These are phyloP conservation scores for Oryzias melastigma DNA, from an alignment of 2,113 vertebrate genomes.

Conservation along the genomic window DNA sequence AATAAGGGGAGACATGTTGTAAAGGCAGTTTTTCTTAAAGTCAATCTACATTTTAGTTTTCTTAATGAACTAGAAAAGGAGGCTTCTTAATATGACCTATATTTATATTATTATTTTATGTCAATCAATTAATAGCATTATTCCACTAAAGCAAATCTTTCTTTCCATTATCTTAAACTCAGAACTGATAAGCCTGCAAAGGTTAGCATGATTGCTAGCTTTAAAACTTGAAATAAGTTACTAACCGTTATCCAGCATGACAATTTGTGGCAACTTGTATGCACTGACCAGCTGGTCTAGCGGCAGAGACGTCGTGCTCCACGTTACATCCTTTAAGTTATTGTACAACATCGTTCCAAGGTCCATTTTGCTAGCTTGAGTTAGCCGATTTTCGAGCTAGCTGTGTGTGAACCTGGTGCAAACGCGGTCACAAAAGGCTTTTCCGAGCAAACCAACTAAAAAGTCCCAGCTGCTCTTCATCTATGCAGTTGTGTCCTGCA, in stretches of 20 bases:
- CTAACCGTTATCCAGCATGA: conserved; percentile 86
- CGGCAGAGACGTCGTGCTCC: conserved; percentile 88
- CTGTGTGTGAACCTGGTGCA: conserved; percentile 23
- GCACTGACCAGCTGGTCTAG: conserved; percentile 90
- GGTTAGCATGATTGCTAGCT: background rate
- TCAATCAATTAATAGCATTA: no score
- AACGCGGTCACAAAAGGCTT: conserved; percentile 50
- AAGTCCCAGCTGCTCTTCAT: background rate
- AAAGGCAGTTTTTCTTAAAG: no score
- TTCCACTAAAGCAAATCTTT: no score
- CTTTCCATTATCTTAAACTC: no score
- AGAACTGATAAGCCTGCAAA: conserved; percentile 6
- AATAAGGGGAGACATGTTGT: no score
- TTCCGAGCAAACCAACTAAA: conserved; percentile 5
- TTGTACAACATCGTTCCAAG: conserved; percentile 81
- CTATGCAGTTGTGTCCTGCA: background rate
- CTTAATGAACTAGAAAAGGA: background rate
- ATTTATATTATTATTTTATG: no score
- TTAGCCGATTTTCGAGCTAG: conserved; percentile 46
- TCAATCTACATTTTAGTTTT: background rate
- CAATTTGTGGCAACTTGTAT: conserved; percentile 91
- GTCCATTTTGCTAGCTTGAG: conserved; percentile 75
- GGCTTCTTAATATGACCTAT: no score
- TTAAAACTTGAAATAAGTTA: conserved; percentile 24
- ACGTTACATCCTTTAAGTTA: conserved; percentile 91